Conservation (phyloP, 2,888 invertebrate species). For the Nomada ferruginata region DNA sequence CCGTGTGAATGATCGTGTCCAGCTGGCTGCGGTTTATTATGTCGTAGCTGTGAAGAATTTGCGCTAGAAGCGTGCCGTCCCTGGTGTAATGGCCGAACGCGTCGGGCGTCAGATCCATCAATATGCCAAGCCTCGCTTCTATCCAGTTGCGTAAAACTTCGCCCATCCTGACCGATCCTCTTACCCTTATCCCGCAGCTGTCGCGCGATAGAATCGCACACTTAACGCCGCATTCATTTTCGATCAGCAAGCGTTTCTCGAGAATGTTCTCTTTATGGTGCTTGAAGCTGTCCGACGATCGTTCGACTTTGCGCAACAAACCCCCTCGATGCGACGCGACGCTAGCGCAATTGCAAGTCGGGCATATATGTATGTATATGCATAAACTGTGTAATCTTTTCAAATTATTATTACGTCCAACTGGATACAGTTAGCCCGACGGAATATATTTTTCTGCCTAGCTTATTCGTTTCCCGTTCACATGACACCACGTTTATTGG, state of each 20-base stretch:
- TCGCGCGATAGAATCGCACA: too few species aligned
- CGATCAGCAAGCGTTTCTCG: neutral
- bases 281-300: neutral
- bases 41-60: slow-evolving; percentile 86
- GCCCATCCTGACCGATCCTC: slow-evolving; percentile 83
- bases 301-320: neutral
- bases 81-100: slow-evolving; percentile 86
- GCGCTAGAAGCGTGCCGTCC: slow-evolving; percentile 86
- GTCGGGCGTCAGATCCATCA: slow-evolving; percentile 86
- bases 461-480: too few species aligned
- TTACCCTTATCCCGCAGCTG: too few species aligned
- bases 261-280: neutral
- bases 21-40: slow-evolving; percentile 86
- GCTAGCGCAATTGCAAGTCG: slow-evolving; percentile 63
- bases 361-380: slow-evolving; percentile 58
- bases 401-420: too few species aligned
- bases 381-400: slow-evolving; percentile 72
- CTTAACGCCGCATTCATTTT: too few species aligned
- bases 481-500: too few species aligned
- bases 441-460: too few species aligned
- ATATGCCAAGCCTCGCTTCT: slow-evolving; percentile 85
- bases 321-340: neutral
- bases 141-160: slow-evolving; percentile 88
- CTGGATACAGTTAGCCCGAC: too few species aligned
- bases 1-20: slow-evolving; percentile 84